Percentiles rank a stretch among this genome's conserved stretches.
Conservation (phyloP, 2,113 vertebrate species). For the Eulemur macaco region DNA sequence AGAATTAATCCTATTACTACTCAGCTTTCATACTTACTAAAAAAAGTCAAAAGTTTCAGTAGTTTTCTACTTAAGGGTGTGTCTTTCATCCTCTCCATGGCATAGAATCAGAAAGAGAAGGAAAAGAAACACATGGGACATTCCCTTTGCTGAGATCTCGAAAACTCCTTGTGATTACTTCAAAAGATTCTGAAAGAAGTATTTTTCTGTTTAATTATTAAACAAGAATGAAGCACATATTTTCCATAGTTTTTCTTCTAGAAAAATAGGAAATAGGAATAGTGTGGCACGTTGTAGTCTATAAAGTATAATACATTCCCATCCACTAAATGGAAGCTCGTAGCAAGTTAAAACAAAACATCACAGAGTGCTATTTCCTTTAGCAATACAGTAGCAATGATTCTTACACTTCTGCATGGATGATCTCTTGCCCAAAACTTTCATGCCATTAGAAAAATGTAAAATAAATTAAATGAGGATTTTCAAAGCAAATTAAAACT, state of each 20-base stretch:
- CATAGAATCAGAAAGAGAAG: conserved; percentile 9
- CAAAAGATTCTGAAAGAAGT: neutral
- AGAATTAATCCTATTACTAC: neutral
- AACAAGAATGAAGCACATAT: neutral
- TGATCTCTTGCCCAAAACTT: neutral
- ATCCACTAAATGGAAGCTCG: neutral
- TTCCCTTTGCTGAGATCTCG: conserved; percentile 44
- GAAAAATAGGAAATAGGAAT: neutral
- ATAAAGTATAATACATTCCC: neutral
- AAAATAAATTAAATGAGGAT: neutral
- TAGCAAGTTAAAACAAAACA: neutral
- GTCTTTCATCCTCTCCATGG: conserved; percentile 13
- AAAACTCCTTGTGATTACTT: conserved; percentile 38
- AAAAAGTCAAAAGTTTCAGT: neutral
- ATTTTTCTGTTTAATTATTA: conserved; percentile 41
- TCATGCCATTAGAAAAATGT: neutral
- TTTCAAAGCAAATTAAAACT: conserved; percentile 43
- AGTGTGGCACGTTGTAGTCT: neutral
- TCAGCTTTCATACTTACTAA: neutral
- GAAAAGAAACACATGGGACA: neutral
- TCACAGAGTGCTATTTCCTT: neutral
- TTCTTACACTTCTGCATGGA: rapidly evolving
- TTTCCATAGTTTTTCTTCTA: neutral
- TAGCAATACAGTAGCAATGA: neutral
- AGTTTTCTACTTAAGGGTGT: neutral